Evolutionary conservation across 1,140 invertebrate genomes (phyloP).

Genomic region (Episyrphus balteatus): DNA sequence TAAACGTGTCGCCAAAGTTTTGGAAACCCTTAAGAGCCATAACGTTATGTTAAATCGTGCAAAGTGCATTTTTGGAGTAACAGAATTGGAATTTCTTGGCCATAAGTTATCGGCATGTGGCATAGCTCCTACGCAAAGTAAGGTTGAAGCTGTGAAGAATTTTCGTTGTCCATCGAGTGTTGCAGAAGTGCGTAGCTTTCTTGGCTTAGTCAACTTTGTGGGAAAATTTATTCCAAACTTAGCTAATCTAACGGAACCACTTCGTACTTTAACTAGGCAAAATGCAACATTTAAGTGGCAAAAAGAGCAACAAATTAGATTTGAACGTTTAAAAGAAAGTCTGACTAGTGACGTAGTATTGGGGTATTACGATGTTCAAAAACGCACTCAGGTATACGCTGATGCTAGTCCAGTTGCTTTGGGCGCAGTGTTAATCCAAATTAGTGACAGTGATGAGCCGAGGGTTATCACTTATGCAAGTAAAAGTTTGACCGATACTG

Average conservation of each 20-base stretch:
- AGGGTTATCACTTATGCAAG: conserved; percentile 13
- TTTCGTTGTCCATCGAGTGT: conserved; percentile 8
- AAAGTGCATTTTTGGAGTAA: conserved; percentile 17
- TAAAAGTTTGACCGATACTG: conserved; percentile 27
- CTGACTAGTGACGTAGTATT: too few relatives aligned
- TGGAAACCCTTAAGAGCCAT: conserved; percentile 9
- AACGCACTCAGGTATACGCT: too few relatives aligned
- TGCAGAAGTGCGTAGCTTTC: conserved; percentile 21
- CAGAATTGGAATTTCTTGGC: conserved; percentile 20
- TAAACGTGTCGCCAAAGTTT: conserved; percentile 12
- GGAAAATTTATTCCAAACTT: conserved; percentile 23
- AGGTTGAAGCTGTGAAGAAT: too few relatives aligned
- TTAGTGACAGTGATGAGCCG: conserved; percentile 2
- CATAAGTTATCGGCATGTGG: conserved; percentile 14
- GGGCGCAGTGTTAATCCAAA: conserved; percentile 20
- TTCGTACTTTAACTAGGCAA: conserved; percentile 12
- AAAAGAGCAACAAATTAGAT: too few relatives aligned
- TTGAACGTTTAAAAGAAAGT: too few relatives aligned
- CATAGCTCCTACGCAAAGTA: conserved; percentile 14
- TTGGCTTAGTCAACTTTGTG: conserved; percentile 22
- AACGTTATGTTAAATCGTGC: conserved; percentile 15
- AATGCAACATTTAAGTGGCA: background rate
- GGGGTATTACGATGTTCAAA: too few relatives aligned
- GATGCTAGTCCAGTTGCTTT: conserved; percentile 22
- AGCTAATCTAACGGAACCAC: conserved; percentile 18